Base-by-base conservation (phyloP, 2,113 vertebrate genomes). In the Chamaea fasciata region DNA sequence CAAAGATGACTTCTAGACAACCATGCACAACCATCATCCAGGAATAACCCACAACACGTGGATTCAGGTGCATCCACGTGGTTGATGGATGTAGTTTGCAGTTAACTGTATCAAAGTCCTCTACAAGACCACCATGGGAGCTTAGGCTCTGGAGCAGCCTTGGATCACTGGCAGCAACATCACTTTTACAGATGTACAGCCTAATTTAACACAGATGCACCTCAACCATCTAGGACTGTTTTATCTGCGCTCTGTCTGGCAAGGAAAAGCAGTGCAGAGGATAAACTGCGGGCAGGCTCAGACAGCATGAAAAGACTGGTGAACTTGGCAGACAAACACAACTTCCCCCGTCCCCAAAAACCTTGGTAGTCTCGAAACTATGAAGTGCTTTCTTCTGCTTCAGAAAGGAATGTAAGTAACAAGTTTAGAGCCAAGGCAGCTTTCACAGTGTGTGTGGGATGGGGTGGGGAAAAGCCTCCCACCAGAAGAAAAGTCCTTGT, bases 51-150 rank as follows among this genome's bases (percentile, higher is more conserved):
- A 14, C 13, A 52, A 15, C 19, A 57, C 69, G 31, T 3, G 55
- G 59, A 47, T 56, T 64, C 68, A 60, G n/a, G 49, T 57, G 23
- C 50, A 30, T 8, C 33, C 21, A 21, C 4, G 64, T 7, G 22
- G 60, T 0, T n/a, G 23, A 65, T 6, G 33, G 46, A 69, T 15
- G 9, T 2, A 46, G 28, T 35, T 19, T 65, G 56, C 59, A 69
- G 30, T 64, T 60, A 46, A 42, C 5, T 6, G 6, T 33, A 30
- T 13, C 68, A 44, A 7, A 76, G 37, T 20, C 64, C 73, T 84
- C 0, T 0, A 57, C 14, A 41, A 84, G 56, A 87, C 68, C 92
- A 89, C 63, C 62, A 56, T 0, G 0, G 7, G 3, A 6, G 31
- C 50, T 30, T 11, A 26, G 69, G 24, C 63, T 86, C 59, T 47